These are phyloP conservation scores for Ridgeia piscesae DNA, from an alignment of 1,140 invertebrate genomes.

Conservation along the genomic window DNA sequence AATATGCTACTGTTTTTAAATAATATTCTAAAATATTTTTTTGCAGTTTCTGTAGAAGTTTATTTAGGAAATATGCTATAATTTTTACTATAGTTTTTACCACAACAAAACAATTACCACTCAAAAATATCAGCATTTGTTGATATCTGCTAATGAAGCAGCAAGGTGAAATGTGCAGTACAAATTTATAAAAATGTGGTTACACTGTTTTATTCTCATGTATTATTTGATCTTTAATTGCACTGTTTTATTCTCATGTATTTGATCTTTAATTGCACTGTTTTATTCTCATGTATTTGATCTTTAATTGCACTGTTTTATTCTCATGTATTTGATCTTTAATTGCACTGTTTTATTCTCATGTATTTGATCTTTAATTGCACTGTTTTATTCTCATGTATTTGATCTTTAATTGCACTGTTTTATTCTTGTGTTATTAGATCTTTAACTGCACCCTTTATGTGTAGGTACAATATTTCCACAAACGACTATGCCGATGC, in stretches of 20 bases:
- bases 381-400: background rate
- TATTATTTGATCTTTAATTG: too few species aligned
- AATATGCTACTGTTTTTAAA: too few species aligned
- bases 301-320: background rate
- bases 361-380: background rate
- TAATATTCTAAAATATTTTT: too few species aligned
- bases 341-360: background rate
- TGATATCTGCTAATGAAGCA: background rate
- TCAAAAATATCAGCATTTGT: background rate
- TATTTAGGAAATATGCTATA: too few species aligned
- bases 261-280: background rate
- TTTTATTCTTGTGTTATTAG: background rate
- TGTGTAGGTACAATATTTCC: constrained; percentile 55
- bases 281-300: background rate
- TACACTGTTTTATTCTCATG: background rate
- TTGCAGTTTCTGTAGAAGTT: too few species aligned
- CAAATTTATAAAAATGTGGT: background rate
- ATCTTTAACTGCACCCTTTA: too few species aligned
- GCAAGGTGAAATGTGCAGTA: background rate
- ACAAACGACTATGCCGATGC: constrained; percentile 50
- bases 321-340: background rate
- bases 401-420: background rate
- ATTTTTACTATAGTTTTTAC: background rate
- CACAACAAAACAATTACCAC: background rate
- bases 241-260: background rate